A percentile compares a stretch with the other conserved stretches of the same genome.
phyloP scores from a whole-genome alignment of 1,140 invertebrate genomes.

The Sarcophaga peregrina region DNA sequence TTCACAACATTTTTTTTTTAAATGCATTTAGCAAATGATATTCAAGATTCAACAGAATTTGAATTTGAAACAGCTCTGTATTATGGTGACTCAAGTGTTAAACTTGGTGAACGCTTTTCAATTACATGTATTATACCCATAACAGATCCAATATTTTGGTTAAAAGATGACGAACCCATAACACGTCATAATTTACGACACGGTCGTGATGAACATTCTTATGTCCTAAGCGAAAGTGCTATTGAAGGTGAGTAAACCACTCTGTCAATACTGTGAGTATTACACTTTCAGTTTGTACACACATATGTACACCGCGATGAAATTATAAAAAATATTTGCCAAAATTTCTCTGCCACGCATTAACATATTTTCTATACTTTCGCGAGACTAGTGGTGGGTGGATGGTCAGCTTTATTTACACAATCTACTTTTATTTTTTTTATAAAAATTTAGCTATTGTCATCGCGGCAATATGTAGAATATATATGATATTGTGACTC shows the following conservation, averaged over 20 bases:
- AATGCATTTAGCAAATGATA: slow-evolving; percentile 38
- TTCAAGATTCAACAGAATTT: slow-evolving; percentile 52
- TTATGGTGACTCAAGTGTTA: slow-evolving; percentile 60
- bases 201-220: slow-evolving; percentile 61
- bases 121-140: slow-evolving; percentile 63
- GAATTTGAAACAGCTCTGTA: slow-evolving; percentile 53
- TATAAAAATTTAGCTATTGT: no score
- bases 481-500: no score
- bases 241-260: slow-evolving; percentile 62
- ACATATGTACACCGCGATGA: no score
- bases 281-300: no score
- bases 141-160: slow-evolving; percentile 61
- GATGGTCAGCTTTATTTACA: no score
- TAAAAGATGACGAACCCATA: slow-evolving; percentile 61
- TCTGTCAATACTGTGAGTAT: not conserved
- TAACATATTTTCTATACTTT: no score
- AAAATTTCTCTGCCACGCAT: no score
- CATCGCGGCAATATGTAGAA: no score
- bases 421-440: no score
- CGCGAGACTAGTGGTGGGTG: no score
- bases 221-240: slow-evolving; percentile 53
- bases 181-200: slow-evolving; percentile 63
- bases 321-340: no score
- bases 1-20: no score
- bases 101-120: slow-evolving; percentile 60